phyloP scores from a whole-genome alignment of 2,888 invertebrate species.

The Crematogaster levior region DNA sequence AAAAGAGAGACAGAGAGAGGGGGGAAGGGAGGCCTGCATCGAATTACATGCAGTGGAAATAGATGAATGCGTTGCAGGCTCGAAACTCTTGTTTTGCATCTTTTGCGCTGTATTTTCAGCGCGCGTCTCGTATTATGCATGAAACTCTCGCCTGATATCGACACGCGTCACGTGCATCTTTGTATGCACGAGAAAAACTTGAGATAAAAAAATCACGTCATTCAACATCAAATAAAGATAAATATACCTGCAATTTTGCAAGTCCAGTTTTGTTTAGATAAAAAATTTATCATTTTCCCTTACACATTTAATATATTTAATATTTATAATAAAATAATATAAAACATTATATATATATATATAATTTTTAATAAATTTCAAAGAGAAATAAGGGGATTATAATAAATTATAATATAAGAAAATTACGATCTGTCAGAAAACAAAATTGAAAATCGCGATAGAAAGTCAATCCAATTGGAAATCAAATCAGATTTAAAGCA shows the following conservation, averaged over 20 bases:
- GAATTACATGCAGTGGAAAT: conserved; percentile 39
- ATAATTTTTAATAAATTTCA: background rate
- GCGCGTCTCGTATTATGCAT: background rate
- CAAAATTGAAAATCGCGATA: background rate
- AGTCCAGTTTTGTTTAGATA: background rate
- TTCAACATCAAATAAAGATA: background rate
- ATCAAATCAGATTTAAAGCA: background rate
- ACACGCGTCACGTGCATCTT: conserved; percentile 1
- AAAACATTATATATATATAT: background rate
- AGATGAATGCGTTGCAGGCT: conserved; percentile 24
- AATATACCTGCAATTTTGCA: background rate
- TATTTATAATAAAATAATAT: too few relatives aligned
- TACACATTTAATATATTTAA: background rate
- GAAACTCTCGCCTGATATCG: conserved; percentile 30
- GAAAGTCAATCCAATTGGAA: background rate
- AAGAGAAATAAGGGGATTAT: too few relatives aligned
- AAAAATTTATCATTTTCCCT: background rate
- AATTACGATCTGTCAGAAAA: background rate
- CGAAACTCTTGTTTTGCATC: conserved; percentile 19
- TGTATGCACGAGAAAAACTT: background rate
- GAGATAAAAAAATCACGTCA: background rate
- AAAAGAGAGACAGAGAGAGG: background rate
- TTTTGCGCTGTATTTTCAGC: conserved; percentile 46
- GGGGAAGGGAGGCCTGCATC: conserved; percentile 8
- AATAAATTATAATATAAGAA: background rate